phyloP scores from a whole-genome alignment of 2,888 invertebrate species.

The Drosophila macrothrix region DNA sequence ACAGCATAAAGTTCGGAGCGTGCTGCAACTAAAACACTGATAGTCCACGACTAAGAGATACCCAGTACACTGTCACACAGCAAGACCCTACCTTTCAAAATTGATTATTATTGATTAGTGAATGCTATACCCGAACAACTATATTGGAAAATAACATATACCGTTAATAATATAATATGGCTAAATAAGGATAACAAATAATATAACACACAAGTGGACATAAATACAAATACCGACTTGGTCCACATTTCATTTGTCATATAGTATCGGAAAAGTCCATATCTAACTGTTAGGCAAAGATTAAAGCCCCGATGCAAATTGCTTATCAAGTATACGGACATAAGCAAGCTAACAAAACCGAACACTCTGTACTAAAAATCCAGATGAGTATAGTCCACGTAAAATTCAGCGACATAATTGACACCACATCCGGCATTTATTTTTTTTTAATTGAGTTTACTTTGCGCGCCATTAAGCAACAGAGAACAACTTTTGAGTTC shows the following conservation, averaged over 20 bases:
- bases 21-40: background rate
- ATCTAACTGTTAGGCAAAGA: background rate
- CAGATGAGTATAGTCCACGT: background rate
- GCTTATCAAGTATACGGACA: background rate
- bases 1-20: background rate
- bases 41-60: background rate
- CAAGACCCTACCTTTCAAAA: too few relatives aligned
- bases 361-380: background rate
- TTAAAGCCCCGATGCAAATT: background rate
- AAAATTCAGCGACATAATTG: background rate
- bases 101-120: background rate
- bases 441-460: background rate
- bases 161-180: too few relatives aligned
- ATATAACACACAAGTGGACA: background rate
- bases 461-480: background rate
- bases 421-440: background rate
- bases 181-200: background rate
- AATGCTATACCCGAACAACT: background rate
- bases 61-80: background rate
- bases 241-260: background rate
- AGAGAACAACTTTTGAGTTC: background rate
- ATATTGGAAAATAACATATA: background rate
- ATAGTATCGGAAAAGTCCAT: background rate
- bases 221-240: background rate
- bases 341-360: background rate